Evolutionary conservation across 1,140 invertebrate genomes (phyloP), one percentile per base, ranked within the genome.

Genomic region (Agraylea sexmaculata): DNA sequence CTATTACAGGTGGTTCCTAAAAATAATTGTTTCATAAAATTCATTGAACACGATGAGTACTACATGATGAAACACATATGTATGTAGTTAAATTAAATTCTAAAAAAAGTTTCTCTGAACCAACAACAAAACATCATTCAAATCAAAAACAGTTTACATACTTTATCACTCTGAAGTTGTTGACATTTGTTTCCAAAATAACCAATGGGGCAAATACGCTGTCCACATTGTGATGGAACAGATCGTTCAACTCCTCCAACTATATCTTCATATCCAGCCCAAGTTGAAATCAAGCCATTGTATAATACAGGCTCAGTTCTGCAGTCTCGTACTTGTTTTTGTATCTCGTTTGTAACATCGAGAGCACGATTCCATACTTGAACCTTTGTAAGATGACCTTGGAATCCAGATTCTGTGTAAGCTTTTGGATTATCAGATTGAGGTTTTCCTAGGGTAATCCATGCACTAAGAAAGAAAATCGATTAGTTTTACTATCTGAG

Each of bases 321-420:
- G 55, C 92, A 96, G 52, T 87, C 84, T 16, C 85, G 72, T 16
- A 87, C 83, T 72, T 90, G 87, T 60, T 90, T 86, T 48, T 95
- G 90, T 43, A 96, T 85, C 68, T 97, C 93, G 45, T 81, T 81
- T 1, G 84, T 87, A 10, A 93, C 80, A 57, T 94, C 88, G 1
- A 97, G 64, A 23, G 85, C 83, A 28, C 89, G 71, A 47, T 80
- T 83, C 90, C 93, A 97, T 34, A 96, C 74, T 69, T 96, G 90
- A 16, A 95, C 82, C 62, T 94, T 90, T 17, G 88, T 94, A 11
- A 98, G 58, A 52, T 88, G 84, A 12, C 94, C 94, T 68, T 91
- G 85, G 77, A 98, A 98, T 7, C 90, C 89, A 12, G 77, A 69
- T 60, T 88, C 83, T 0, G 80, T 80, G 51, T 85, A 86, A 1